Evolutionary conservation across 2,888 invertebrate genomes (phyloP).

Genomic region (Agrochola litura): DNA sequence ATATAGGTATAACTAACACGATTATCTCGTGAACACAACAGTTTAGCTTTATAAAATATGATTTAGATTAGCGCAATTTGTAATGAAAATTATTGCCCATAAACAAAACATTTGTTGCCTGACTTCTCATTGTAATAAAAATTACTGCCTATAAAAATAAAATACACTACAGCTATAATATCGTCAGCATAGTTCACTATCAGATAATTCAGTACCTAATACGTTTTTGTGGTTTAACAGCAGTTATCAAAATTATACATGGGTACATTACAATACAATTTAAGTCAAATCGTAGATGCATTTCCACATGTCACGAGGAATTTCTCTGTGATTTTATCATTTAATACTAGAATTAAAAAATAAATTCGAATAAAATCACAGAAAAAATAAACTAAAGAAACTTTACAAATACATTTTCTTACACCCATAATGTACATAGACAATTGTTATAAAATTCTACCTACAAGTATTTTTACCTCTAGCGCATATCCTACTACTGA

Average conservation of each 20-base stretch:
- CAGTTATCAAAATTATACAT: not conserved
- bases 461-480: constrained; percentile 43
- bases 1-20: constrained; percentile 3
- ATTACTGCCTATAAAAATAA: constrained; percentile 53
- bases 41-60: not conserved
- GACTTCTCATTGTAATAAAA: constrained; percentile 23
- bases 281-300: constrained; percentile 27
- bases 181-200: constrained; percentile 2
- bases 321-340: constrained; percentile 53
- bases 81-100: not conserved
- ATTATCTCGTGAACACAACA: not conserved
- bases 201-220: constrained; percentile 30
- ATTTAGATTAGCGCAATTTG: not conserved
- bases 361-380: constrained; percentile 44
- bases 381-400: constrained; percentile 20
- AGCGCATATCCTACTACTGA: constrained; percentile 50
- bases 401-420: constrained; percentile 25
- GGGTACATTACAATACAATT: constrained; percentile 17
- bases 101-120: not conserved
- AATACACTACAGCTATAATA: constrained; percentile 13
- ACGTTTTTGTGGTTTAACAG: constrained; percentile 9
- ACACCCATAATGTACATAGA: constrained; percentile 48
- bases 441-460: constrained; percentile 30
- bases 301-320: constrained; percentile 3
- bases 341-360: constrained; percentile 36